Evolutionary conservation across 2,888 invertebrate genomes (phyloP).

Genomic region (Drosophila ustulata): DNA sequence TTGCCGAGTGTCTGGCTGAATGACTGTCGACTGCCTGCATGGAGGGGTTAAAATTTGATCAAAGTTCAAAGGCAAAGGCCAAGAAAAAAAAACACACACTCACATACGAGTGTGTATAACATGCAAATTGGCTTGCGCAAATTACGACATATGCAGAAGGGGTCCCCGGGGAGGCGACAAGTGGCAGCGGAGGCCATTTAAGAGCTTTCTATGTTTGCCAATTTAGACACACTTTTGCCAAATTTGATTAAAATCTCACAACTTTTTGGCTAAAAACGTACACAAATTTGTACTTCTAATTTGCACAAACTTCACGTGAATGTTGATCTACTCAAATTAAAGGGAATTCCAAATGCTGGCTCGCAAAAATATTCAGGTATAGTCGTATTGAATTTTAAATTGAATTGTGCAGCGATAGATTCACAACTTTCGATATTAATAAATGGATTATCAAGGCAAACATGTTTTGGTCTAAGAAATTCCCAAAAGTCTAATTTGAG

Average conservation of each 20-base stretch:
- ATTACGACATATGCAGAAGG: constrained; percentile 68
- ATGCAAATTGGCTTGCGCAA: constrained; percentile 72
- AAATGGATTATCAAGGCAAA: too few species aligned
- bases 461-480: too few species aligned
- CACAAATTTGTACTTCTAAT: constrained; percentile 54
- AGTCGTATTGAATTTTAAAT: neutral
- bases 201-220: constrained; percentile 59
- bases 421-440: too few species aligned
- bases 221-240: constrained; percentile 78
- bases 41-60: constrained; percentile 74
- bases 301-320: constrained; percentile 55
- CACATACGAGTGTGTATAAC: constrained; percentile 12
- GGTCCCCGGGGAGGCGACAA: constrained; percentile 20
- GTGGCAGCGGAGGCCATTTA: constrained; percentile 22
- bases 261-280: constrained; percentile 42
- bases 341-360: constrained; percentile 3
- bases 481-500: too few species aligned
- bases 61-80: constrained; percentile 74
- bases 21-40: constrained; percentile 6
- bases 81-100: constrained; percentile 32
- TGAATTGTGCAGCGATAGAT: neutral
- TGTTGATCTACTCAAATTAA: constrained; percentile 19
- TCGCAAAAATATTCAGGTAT: neutral
- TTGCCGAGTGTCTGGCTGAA: constrained; percentile 21
- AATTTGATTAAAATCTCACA: constrained; percentile 77